These are phyloP conservation scores for Bucorvus abyssinicus DNA, from an alignment of 2,797 vertebrate species.

Conservation along the genomic window DNA sequence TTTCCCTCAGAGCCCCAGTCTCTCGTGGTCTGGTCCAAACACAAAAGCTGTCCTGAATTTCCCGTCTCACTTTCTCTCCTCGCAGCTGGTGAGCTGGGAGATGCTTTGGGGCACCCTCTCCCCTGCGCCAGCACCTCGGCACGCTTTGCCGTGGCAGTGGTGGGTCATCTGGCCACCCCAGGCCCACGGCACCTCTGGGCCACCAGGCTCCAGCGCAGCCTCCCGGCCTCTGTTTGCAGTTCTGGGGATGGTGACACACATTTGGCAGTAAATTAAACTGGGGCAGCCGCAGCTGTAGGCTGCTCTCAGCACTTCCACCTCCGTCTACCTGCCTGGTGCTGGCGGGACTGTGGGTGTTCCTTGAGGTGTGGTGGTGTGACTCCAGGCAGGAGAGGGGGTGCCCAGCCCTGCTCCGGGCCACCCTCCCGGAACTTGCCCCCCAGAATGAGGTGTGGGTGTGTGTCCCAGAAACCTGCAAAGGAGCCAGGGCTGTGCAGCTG, in stretches of 20 bases:
- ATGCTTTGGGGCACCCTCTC: slow-evolving; percentile 13
- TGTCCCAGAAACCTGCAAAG: neutral
- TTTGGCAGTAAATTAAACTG: slow-evolving; percentile 24
- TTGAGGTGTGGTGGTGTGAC: neutral
- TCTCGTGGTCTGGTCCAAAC: neutral
- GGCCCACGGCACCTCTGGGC: neutral
- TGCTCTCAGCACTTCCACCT: neutral
- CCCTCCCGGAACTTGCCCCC: neutral
- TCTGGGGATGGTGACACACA: slow-evolving; percentile 49
- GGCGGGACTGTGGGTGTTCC: neutral
- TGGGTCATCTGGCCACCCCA: neutral
- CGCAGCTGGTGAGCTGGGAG: neutral
- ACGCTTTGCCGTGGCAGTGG: neutral
- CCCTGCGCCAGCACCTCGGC: fast-evolving
- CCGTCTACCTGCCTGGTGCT: neutral
- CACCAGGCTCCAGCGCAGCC: fast-evolving
- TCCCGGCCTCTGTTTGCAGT: neutral
- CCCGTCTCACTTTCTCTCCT: slow-evolving; percentile 23
- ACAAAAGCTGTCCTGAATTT: slow-evolving; percentile 58
- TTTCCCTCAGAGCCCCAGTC: neutral
- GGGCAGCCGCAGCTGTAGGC: neutral
- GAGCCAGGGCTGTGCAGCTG: neutral
- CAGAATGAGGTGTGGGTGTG: neutral
- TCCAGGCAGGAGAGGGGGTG: neutral
- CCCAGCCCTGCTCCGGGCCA: neutral